Evolutionary conservation across 2,888 invertebrate genomes (phyloP).

Genomic region (Yponomeuta sedellus): DNA sequence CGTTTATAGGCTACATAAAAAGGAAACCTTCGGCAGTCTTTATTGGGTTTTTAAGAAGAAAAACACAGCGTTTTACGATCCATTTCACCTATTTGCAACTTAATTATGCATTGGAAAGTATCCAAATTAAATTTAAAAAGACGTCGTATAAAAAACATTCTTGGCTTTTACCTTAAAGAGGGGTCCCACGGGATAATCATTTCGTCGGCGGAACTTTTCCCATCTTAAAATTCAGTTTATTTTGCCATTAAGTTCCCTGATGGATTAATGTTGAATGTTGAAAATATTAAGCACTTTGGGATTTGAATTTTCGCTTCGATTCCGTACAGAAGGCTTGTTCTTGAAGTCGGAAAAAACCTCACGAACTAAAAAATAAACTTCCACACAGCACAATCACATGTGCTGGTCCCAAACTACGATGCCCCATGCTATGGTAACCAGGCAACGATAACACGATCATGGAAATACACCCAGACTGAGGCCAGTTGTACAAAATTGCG

Average conservation of each 20-base stretch:
- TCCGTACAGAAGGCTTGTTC: neutral
- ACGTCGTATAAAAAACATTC: constrained; percentile 31
- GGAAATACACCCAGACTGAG: no score
- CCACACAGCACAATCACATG: no score
- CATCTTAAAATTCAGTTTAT: constrained; percentile 58
- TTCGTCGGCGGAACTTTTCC: constrained; percentile 39
- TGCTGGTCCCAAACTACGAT: no score
- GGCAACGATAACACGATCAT: no score
- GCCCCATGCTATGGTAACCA: no score
- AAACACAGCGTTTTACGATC: constrained; percentile 44
- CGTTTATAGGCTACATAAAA: no score
- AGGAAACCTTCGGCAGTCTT: no score
- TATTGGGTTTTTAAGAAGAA: neutral
- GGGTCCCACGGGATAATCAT: constrained; percentile 55
- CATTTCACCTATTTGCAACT: constrained; percentile 59
- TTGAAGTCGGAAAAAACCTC: no score
- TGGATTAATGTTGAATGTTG: constrained; percentile 47
- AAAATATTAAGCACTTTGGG: constrained; percentile 37
- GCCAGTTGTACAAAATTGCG: no score
- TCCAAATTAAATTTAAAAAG: constrained; percentile 60
- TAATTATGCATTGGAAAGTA: constrained; percentile 67
- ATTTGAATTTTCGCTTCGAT: constrained; percentile 30
- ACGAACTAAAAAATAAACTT: no score
- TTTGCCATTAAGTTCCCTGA: constrained; percentile 58
- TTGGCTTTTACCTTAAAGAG: constrained; percentile 32